These are phyloP conservation scores for Microplitis mediator DNA, from an alignment of 1,140 invertebrate species.

Conservation along the genomic window DNA sequence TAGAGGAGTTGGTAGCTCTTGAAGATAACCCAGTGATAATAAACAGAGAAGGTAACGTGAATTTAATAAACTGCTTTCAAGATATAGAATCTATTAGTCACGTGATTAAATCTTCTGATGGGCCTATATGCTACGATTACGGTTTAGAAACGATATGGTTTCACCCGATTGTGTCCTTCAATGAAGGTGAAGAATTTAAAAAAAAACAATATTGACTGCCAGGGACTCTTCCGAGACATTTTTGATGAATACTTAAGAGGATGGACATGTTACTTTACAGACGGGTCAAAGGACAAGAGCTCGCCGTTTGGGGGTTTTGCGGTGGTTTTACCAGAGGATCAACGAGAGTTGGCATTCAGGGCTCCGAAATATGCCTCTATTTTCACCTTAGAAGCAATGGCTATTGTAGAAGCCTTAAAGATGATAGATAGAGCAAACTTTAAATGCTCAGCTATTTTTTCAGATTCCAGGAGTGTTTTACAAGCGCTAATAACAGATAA, in stretches of 20 bases:
- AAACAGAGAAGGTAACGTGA: neutral
- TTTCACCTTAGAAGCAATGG: slow-evolving; percentile 8
- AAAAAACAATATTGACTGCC: neutral
- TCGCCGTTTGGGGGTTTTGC: neutral
- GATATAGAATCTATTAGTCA: neutral
- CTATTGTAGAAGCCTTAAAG: neutral
- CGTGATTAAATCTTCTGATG: neutral
- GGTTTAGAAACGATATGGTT: too few relatives aligned
- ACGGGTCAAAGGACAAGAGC: neutral
- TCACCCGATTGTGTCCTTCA: too few relatives aligned
- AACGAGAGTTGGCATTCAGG: neutral
- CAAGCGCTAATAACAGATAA: neutral
- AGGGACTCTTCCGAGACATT: neutral
- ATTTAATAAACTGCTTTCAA: neutral
- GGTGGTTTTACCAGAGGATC: neutral
- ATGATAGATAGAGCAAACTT: neutral
- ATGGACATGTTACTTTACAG: neutral
- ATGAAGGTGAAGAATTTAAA: too few relatives aligned
- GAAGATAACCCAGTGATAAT: neutral
- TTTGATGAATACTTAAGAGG: neutral
- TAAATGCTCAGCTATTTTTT: neutral
- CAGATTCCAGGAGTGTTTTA: slow-evolving; percentile 1
- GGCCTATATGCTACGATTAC: neutral
- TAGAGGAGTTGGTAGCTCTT: neutral
- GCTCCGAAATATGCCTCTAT: neutral